Evolutionary conservation across 1,140 invertebrate species (phyloP).

Genomic region (Papilio polytes): DNA sequence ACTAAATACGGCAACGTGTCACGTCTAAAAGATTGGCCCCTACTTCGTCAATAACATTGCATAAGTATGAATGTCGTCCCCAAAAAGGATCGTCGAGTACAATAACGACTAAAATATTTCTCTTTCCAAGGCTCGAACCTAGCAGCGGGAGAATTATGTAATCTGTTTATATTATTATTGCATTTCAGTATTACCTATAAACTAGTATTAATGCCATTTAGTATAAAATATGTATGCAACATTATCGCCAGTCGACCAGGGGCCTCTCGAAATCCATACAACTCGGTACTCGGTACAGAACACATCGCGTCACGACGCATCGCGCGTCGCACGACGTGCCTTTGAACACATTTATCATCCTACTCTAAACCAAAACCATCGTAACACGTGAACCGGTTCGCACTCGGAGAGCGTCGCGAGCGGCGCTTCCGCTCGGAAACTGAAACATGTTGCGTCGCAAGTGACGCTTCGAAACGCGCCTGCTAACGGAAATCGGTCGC

Average conservation of each 20-base stretch:
- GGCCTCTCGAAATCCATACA: not conserved
- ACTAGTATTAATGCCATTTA: constrained; percentile 23
- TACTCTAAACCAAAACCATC: constrained; percentile 12
- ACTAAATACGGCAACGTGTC: constrained; percentile 21
- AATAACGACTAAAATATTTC: constrained; percentile 28
- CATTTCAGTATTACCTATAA: constrained; percentile 20
- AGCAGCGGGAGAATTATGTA: not conserved
- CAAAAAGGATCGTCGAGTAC: constrained; percentile 18
- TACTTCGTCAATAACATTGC: constrained; percentile 24
- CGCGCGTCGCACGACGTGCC: not conserved
- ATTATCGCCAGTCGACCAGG: constrained; percentile 24
- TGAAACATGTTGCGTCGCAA: not conserved
- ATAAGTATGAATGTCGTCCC: constrained; percentile 13
- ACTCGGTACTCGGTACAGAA: not conserved
- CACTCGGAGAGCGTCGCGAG: not conserved
- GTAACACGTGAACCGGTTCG: constrained; percentile 11
- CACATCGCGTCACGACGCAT: constrained; percentile 15
- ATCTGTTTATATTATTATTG: constrained; percentile 22
- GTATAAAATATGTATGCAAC: constrained; percentile 27
- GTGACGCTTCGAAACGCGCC: not conserved
- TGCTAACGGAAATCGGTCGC: constrained; percentile 16
- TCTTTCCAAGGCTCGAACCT: constrained; percentile 14
- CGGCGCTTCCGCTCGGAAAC: not conserved
- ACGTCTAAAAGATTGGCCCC: constrained; percentile 24
- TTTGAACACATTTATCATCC: constrained; percentile 25